phyloP scores from a whole-genome alignment of 2,888 invertebrate species.

The Chalcosyrphus nemorum region DNA sequence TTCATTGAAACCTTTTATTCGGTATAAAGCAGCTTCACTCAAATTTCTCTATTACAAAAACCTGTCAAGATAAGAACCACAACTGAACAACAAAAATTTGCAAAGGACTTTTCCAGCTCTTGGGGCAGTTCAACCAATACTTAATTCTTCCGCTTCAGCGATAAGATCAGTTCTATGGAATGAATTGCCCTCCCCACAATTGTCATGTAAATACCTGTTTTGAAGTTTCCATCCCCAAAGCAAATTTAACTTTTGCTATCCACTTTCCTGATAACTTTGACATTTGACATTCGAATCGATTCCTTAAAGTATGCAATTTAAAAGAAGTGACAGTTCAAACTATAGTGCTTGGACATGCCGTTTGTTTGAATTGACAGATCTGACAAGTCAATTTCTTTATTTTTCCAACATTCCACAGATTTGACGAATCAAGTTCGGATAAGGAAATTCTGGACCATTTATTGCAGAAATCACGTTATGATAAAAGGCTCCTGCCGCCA shows the following conservation, averaged over 20 bases:
- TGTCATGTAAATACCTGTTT: background rate
- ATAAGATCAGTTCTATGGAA: background rate
- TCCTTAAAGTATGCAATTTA: background rate
- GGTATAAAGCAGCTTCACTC: no score
- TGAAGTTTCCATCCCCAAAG: background rate
- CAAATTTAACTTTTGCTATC: background rate
- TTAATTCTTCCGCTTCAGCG: background rate
- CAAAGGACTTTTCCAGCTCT: no score
- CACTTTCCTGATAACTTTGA: background rate
- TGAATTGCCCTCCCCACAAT: background rate
- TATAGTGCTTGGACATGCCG: background rate
- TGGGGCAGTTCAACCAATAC: no score
- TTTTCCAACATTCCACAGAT: slow-evolving; percentile 85
- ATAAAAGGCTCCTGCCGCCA: slow-evolving; percentile 95
- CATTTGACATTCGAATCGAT: background rate
- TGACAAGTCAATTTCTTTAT: slow-evolving; percentile 14
- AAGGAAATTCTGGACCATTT: slow-evolving; percentile 96
- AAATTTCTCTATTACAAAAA: no score
- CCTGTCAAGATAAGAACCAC: no score
- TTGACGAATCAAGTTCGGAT: slow-evolving; percentile 95
- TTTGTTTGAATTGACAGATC: no score
- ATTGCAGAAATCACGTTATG: slow-evolving; percentile 93
- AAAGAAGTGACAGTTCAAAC: background rate
- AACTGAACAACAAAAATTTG: no score
- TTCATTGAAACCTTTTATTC: no score